Base-by-base conservation (phyloP, 2,888 invertebrate genomes). In the Sphaerophoria rueppellii region DNA sequence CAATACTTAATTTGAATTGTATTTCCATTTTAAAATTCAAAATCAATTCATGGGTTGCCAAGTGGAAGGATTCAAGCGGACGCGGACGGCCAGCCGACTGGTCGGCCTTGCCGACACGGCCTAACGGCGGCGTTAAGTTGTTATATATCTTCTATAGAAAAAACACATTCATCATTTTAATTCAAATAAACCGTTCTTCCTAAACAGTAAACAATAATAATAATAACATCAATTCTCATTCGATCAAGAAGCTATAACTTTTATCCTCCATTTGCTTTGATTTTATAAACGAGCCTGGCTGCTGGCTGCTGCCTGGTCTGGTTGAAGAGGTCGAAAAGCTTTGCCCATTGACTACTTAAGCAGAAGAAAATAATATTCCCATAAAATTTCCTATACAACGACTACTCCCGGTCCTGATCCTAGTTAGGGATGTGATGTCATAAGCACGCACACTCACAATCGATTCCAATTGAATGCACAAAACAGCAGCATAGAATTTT, bases 401-500 rank as follows among this genome's bases (percentile, higher is more conserved):
- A n/a, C 11, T 46, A 1, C 46, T 46, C n/a, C n/a, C 4, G 46
- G 24, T 52, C n/a, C 11, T 37, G 37, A 46, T 40, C 48, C 48
- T 55, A 24, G 24, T 24, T 24, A 24, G 24, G 40, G 35, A 16
- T 55, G 40, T 16, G 54, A n/a, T 70, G 82, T 73, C 78, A 78
- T 74, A 65, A 65, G 54, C 70, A 78, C 78, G 78, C 73, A 60
- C 55, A 40, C 65, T 55, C 55, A 50, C 83, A 75, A 72, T 80
- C 32, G 52, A 80, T 83, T 83, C 83, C 83, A 50, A 24, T 6
- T 72, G 72, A 83, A 76, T 83, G 83, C 83, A 83, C 83, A 83
- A 83, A 83, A 83, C 80, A 80, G 80, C 83, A 80, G 79, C 83
- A 43, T 50, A 24, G 57, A 67, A 32, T 43, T 16, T 58, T 12